Percentiles rank a stretch among this genome's conserved stretches.
These are phyloP conservation scores for Ramazzottius varieornatus DNA, from an alignment of 2,888 invertebrate species.

Conservation along the genomic window DNA sequence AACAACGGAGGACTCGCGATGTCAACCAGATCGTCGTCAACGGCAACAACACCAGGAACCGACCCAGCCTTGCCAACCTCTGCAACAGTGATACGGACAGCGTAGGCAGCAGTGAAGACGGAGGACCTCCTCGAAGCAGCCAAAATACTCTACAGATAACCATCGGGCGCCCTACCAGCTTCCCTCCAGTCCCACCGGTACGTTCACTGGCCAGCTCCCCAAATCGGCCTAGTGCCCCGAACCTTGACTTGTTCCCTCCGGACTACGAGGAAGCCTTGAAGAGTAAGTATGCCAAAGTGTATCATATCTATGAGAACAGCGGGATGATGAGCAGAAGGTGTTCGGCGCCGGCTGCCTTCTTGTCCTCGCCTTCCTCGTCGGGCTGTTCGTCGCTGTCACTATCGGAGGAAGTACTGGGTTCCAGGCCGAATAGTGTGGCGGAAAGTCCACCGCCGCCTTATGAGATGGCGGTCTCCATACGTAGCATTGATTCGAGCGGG, in stretches of 20 bases:
- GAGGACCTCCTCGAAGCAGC: background rate
- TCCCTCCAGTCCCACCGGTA: too few relatives aligned
- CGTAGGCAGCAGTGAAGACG: background rate
- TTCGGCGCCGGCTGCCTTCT: background rate
- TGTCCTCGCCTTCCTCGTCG: background rate
- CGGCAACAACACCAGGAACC: background rate
- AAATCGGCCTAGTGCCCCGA: too few relatives aligned
- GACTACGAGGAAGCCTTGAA: background rate
- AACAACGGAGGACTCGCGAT: background rate
- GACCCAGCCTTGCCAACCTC: background rate
- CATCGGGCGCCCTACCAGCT: too few relatives aligned
- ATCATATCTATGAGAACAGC: background rate
- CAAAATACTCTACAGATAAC: background rate
- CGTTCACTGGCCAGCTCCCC: too few relatives aligned
- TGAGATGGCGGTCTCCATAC: background rate
- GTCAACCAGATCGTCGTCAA: background rate
- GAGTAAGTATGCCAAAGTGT: background rate
- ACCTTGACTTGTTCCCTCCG: too few relatives aligned
- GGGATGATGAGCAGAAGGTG: background rate
- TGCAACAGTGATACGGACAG: background rate
- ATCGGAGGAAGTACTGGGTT: background rate
- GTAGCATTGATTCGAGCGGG: background rate
- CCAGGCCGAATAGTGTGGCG: background rate
- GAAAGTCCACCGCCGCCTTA: slow-evolving; percentile 3
- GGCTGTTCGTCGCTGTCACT: background rate